phyloP scores from a whole-genome alignment of 1,140 invertebrate genomes.

The Mactra quadrangularis region DNA sequence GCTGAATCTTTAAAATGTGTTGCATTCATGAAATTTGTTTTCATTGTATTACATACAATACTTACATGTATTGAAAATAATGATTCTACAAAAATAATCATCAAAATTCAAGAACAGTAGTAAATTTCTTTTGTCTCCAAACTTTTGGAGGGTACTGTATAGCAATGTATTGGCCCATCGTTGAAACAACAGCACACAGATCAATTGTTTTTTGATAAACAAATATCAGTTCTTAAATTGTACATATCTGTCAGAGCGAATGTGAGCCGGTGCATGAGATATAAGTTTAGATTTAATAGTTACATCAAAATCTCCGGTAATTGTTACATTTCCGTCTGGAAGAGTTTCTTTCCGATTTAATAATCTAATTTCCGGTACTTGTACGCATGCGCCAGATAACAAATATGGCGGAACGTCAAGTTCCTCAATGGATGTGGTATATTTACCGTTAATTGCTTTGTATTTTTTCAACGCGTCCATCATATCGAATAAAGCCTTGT shows the following conservation, averaged over 20 bases:
- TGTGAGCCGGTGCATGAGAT: constrained; percentile 39
- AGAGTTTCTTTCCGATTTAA: constrained; percentile 21
- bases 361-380: constrained; percentile 39
- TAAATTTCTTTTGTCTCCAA: too few species aligned
- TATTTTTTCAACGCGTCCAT: constrained; percentile 49
- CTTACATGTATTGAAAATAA: too few species aligned
- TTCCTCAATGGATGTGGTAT: constrained; percentile 34
- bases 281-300: constrained; percentile 36
- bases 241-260: constrained; percentile 44
- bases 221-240: too few species aligned
- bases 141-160: too few species aligned
- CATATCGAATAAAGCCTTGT: constrained; percentile 50
- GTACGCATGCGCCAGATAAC: constrained; percentile 20
- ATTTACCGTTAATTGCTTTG: constrained; percentile 31
- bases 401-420: constrained; percentile 57
- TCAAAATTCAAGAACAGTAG: too few species aligned
- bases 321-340: background rate
- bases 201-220: too few species aligned
- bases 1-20: too few species aligned
- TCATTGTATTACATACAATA: too few species aligned
- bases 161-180: too few species aligned
- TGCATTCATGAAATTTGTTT: too few species aligned
- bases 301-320: constrained; percentile 15
- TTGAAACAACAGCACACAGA: too few species aligned
- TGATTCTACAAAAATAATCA: too few species aligned